Percentiles rank a stretch among this genome's conserved stretches.
Evolutionary conservation across 2,797 vertebrate genomes (phyloP).

Genomic region (Chiropotes sagulatus): DNA sequence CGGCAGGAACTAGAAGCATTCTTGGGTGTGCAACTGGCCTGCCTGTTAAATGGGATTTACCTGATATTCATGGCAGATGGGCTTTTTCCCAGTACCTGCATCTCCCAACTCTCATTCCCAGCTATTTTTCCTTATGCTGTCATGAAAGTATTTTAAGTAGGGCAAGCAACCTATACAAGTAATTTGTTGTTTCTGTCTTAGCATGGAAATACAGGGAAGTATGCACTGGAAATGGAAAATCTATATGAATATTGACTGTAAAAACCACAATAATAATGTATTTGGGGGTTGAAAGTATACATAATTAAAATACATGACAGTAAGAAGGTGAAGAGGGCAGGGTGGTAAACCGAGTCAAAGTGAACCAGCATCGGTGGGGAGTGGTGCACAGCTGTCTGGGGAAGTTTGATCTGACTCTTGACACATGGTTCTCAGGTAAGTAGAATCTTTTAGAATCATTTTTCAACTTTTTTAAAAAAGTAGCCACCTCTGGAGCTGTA

Average conservation of each 20-base stretch:
- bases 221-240: not conserved
- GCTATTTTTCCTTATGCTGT: not conserved
- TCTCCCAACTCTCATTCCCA: not conserved
- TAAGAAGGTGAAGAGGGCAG: accelerated
- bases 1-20: not conserved
- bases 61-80: not conserved
- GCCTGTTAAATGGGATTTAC: not conserved
- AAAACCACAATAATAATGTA: not conserved
- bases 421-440: not conserved
- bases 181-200: not conserved
- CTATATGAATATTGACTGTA: not conserved
- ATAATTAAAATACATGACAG: accelerated
- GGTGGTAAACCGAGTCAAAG: accelerated
- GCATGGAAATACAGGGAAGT: not conserved
- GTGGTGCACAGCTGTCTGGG: not conserved
- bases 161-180: not conserved
- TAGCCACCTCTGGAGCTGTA: not conserved
- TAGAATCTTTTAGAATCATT: not conserved
- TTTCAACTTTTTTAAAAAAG: not conserved
- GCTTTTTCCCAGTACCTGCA: not conserved
- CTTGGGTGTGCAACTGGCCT: not conserved
- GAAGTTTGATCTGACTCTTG: not conserved
- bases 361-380: accelerated
- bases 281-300: not conserved
- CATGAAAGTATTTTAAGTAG: not conserved